Conservation (phyloP, 2,797 vertebrate species). For the Cirrhinus molitorella region DNA sequence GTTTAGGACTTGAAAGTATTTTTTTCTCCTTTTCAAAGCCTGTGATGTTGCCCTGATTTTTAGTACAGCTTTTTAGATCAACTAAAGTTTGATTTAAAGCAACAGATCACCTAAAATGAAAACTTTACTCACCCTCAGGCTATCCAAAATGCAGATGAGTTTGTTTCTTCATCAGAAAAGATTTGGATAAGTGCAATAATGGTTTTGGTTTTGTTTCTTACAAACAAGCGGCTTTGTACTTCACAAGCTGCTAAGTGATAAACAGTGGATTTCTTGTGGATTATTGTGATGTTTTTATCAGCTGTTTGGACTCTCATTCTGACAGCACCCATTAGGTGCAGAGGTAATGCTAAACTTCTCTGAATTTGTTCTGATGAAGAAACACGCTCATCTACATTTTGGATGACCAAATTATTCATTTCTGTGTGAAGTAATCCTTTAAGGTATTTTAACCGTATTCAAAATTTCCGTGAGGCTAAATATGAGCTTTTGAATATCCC, state of each 20-base stretch:
- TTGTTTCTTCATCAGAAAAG: not conserved
- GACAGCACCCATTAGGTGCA: not conserved
- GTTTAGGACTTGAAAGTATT: slow-evolving; percentile 50
- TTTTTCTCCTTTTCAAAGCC: slow-evolving; percentile 20
- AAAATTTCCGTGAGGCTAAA: not conserved
- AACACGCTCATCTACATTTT: not conserved
- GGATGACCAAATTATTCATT: not conserved
- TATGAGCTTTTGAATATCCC: not conserved
- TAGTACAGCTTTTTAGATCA: not conserved
- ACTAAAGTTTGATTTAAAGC: not conserved
- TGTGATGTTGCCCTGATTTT: not conserved
- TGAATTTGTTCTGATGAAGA: not conserved
- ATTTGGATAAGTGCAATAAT: not conserved
- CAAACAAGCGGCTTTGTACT: not conserved
- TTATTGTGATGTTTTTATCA: not conserved
- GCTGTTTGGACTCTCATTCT: not conserved
- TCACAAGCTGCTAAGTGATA: not conserved
- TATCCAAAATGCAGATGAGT: not conserved
- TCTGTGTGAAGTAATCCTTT: not conserved
- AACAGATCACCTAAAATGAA: not conserved
- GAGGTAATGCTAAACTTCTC: not conserved
- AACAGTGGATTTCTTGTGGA: not conserved
- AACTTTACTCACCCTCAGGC: not conserved
- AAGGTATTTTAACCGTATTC: not conserved
- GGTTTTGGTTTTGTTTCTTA: not conserved